phyloP scores from a whole-genome alignment of 2,797 vertebrate species.

The Gadopsis marmoratus region DNA sequence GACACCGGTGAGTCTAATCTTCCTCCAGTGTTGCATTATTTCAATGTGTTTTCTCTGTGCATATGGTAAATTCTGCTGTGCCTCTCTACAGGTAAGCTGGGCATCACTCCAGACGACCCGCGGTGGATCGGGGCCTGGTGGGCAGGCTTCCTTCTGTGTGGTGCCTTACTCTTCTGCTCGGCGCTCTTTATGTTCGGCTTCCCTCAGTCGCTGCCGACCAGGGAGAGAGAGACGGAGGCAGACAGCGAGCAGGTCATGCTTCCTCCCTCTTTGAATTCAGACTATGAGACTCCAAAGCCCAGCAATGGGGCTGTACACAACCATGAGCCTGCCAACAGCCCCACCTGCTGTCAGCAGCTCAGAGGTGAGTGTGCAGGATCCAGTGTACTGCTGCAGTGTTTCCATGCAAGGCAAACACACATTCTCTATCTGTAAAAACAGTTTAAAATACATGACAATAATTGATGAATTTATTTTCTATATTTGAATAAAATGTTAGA shows the following conservation, averaged over 20 bases:
- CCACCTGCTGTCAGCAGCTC: conserved; percentile 96
- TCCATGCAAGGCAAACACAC: background rate
- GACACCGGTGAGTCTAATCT: conserved; percentile 90
- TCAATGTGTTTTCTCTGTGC: background rate
- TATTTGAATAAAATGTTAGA: background rate
- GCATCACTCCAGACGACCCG: conserved; percentile 95
- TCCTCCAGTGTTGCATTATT: background rate
- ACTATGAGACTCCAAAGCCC: conserved; percentile 90
- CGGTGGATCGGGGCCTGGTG: conserved; percentile 99
- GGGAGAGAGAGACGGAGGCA: conserved; percentile 77
- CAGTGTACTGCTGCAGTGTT: background rate
- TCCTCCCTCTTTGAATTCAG: conserved; percentile 81
- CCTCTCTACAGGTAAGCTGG: conserved; percentile 86
- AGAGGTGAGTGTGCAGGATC: conserved; percentile 85
- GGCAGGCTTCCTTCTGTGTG: conserved; percentile 98
- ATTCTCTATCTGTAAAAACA: background rate
- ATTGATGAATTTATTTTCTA: background rate
- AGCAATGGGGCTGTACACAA: conserved; percentile 90
- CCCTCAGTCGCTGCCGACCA: conserved; percentile 91
- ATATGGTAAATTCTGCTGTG: conserved; percentile 10
- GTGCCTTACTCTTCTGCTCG: conserved; percentile 98
- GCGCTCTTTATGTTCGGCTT: conserved; percentile 98
- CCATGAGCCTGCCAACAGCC: conserved; percentile 84
- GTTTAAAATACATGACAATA: background rate
- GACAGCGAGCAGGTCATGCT: conserved; percentile 97